Conservation (phyloP, 2,797 vertebrate genomes). For the Mallotus villosus region DNA sequence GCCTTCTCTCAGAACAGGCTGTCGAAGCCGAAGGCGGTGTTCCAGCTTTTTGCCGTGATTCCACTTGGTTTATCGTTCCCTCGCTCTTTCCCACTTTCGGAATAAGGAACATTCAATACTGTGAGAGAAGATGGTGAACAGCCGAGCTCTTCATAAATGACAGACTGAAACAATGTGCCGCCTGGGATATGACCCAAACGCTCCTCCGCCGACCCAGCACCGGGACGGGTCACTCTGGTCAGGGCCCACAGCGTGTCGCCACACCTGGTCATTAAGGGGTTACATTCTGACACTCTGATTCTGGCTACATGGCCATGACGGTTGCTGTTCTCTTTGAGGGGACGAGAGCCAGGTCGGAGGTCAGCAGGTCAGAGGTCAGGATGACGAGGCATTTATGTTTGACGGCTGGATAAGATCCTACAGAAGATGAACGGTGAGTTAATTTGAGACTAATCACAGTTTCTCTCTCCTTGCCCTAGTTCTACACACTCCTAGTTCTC, state of each 20-base stretch:
- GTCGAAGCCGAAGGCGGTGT: slow-evolving; percentile 15
- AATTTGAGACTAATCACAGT: slow-evolving; percentile 49
- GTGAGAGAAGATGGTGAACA: not conserved
- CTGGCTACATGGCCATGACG: not conserved
- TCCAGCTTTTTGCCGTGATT: no score
- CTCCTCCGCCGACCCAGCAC: no score
- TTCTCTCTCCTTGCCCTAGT: slow-evolving; percentile 37
- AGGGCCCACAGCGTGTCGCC: no score
- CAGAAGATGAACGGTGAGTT: slow-evolving; percentile 29
- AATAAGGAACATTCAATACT: not conserved
- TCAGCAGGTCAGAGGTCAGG: slow-evolving; percentile 16
- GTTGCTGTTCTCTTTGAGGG: not conserved
- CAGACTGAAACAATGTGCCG: not conserved
- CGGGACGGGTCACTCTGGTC: no score
- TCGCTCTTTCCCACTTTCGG: not conserved
- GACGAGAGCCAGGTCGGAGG: not conserved
- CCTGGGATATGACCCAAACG: no score
- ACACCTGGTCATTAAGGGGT: no score
- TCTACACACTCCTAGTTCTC: slow-evolving; percentile 24
- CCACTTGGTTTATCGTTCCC: no score
- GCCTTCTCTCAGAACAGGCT: not conserved
- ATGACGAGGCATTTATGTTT: slow-evolving; percentile 19
- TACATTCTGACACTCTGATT: no score
- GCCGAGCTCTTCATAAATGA: not conserved
- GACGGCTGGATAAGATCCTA: slow-evolving; percentile 44